A percentile compares a stretch with the other conserved stretches of the same genome.
These are phyloP conservation scores for Acromyrmex charruanus DNA, from an alignment of 1,140 invertebrate genomes.

Conservation along the genomic window DNA sequence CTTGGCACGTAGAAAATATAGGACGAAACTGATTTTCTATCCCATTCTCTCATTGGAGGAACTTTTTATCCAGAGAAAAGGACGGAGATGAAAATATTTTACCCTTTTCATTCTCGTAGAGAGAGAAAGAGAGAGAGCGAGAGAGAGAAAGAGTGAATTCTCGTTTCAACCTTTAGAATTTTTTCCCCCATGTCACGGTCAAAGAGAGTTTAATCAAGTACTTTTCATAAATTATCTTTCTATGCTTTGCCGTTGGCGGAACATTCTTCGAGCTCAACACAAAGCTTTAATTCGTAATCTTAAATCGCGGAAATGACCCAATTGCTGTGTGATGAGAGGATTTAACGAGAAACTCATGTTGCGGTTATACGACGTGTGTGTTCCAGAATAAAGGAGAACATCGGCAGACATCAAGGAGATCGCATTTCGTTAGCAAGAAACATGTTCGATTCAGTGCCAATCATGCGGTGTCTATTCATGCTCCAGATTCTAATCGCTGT, in stretches of 20 bases:
- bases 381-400: slow-evolving; percentile 45
- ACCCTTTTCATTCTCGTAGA: not conserved
- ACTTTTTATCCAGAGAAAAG: slow-evolving; percentile 1
- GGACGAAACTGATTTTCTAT: not conserved
- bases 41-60: not conserved
- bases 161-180: not conserved
- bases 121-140: not conserved
- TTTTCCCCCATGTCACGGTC: not conserved
- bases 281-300: slow-evolving; percentile 33
- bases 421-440: slow-evolving; percentile 46
- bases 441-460: slow-evolving; percentile 53
- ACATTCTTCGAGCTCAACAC: slow-evolving; percentile 17
- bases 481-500: slow-evolving; percentile 69
- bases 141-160: not conserved
- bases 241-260: not conserved
- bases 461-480: slow-evolving; percentile 72
- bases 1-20: slow-evolving; percentile 20
- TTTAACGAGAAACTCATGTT: slow-evolving; percentile 39
- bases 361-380: slow-evolving; percentile 36
- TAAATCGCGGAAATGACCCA: slow-evolving; percentile 29
- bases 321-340: slow-evolving; percentile 26
- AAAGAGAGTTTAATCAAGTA: slow-evolving; percentile 43
- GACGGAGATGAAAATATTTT: slow-evolving; percentile 18
- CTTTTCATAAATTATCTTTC: slow-evolving; percentile 35
- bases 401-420: slow-evolving; percentile 33